These are phyloP conservation scores for Leucopsar rothschildi DNA, from an alignment of 2,113 vertebrate genomes.

Conservation along the genomic window DNA sequence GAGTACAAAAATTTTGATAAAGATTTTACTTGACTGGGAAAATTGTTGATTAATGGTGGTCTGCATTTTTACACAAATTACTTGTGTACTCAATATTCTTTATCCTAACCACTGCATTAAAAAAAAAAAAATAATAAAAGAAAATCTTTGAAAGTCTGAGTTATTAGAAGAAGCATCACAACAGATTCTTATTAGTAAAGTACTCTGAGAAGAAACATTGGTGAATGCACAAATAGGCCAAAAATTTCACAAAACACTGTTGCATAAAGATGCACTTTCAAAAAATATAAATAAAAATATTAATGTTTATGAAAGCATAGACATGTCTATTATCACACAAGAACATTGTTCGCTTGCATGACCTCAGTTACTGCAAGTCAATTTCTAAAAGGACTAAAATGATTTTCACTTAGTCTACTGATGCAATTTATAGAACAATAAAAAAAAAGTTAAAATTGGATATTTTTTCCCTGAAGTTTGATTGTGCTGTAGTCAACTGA, in stretches of 20 bases:
- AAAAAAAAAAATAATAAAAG: too few relatives aligned
- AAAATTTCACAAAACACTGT: not conserved
- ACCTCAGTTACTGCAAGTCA: not conserved
- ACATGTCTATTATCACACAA: not conserved
- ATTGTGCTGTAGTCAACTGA: not conserved
- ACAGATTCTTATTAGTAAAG: not conserved
- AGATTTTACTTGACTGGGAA: not conserved
- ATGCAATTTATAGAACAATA: not conserved
- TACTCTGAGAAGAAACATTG: not conserved
- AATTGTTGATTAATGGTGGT: not conserved
- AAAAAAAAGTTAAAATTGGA: not conserved
- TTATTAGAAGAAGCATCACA: not conserved
- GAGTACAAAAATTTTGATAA: not conserved
- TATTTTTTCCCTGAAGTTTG: not conserved
- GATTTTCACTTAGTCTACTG: not conserved
- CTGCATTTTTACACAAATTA: not conserved
- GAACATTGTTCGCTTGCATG: not conserved
- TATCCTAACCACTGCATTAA: not conserved
- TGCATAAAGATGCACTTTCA: not conserved
- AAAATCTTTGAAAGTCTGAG: not conserved
- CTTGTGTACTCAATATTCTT: not conserved
- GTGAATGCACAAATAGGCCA: not conserved
- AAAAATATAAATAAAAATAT: not conserved
- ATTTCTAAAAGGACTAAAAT: not conserved
- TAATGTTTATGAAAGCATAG: not conserved